phyloP scores from a whole-genome alignment of 2,888 invertebrate species.

The Rotaria magnacalcarata region DNA sequence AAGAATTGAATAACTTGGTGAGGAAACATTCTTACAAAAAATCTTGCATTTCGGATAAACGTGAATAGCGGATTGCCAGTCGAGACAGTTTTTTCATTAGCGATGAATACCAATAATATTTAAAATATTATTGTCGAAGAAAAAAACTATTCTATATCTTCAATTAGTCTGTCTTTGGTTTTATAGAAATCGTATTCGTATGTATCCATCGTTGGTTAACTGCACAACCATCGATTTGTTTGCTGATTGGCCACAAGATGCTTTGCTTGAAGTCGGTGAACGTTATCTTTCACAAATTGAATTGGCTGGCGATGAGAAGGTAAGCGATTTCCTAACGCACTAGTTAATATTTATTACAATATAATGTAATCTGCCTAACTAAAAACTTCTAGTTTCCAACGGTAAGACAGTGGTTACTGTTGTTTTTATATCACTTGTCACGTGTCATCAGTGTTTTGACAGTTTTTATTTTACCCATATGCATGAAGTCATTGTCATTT shows the following conservation, averaged over 20 bases:
- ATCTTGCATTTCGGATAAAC: too few relatives aligned
- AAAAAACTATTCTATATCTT: too few relatives aligned
- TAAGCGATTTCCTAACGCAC: neutral
- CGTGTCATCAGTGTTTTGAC: neutral
- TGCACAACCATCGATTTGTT: slow-evolving; percentile 85
- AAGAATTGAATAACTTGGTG: too few relatives aligned
- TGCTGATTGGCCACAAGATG: slow-evolving; percentile 79
- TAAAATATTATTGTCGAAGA: too few relatives aligned
- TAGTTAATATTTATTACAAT: neutral
- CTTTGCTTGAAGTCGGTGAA: slow-evolving; percentile 79
- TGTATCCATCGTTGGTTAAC: slow-evolving; percentile 81
- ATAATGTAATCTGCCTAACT: neutral
- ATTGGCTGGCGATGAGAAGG: slow-evolving; percentile 41
- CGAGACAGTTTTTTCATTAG: too few relatives aligned
- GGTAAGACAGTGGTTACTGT: neutral
- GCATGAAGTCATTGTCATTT: neutral
- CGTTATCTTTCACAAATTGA: slow-evolving; percentile 66
- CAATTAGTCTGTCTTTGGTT: neutral
- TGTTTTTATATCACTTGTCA: neutral
- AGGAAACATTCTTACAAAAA: too few relatives aligned
- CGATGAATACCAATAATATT: too few relatives aligned
- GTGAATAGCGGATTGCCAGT: too few relatives aligned
- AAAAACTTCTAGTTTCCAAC: slow-evolving; percentile 28
- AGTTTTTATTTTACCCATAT: neutral
- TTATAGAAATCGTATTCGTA: slow-evolving; percentile 71